Evolutionary conservation across 2,888 invertebrate species (phyloP).

Genomic region (Shargacucullia verbasci): DNA sequence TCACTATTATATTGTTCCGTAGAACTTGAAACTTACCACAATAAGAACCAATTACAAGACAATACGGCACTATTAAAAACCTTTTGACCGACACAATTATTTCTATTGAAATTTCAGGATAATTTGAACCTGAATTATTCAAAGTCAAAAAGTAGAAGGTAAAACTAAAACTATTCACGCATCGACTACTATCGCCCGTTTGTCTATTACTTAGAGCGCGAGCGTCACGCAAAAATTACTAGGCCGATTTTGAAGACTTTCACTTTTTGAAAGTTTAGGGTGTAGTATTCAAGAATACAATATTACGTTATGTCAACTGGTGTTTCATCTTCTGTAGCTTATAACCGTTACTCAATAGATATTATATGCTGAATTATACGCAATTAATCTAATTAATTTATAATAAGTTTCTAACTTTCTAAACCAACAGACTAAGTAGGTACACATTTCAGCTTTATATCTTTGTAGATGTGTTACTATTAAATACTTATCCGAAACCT

Average conservation of each 20-base stretch:
- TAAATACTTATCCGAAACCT: too few species aligned
- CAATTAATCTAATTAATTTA: too few species aligned
- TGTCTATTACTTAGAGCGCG: constrained; percentile 46
- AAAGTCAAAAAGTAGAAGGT: neutral
- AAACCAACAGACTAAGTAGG: too few species aligned
- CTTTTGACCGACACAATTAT: neutral
- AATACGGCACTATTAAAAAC: constrained; percentile 1
- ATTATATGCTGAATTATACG: too few species aligned
- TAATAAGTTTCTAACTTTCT: too few species aligned
- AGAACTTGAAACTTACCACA: constrained; percentile 25
- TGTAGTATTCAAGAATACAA: constrained; percentile 36
- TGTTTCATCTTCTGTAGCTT: constrained; percentile 34
- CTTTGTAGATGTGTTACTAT: too few species aligned
- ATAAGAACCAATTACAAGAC: constrained; percentile 2
- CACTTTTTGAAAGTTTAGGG: constrained; percentile 51
- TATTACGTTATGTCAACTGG: constrained; percentile 32
- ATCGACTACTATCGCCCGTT: constrained; percentile 28
- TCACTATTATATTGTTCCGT: constrained; percentile 1
- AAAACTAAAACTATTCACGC: constrained; percentile 3
- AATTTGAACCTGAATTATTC: neutral
- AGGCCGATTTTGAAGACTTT: constrained; percentile 48
- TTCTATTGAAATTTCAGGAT: neutral
- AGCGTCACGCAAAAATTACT: constrained; percentile 46
- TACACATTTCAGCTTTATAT: too few species aligned
- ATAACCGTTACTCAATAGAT: constrained; percentile 24